Percentiles rank a stretch among this genome's conserved stretches.
Conservation (phyloP, 2,888 invertebrate genomes). For the Orgyia antiqua region DNA sequence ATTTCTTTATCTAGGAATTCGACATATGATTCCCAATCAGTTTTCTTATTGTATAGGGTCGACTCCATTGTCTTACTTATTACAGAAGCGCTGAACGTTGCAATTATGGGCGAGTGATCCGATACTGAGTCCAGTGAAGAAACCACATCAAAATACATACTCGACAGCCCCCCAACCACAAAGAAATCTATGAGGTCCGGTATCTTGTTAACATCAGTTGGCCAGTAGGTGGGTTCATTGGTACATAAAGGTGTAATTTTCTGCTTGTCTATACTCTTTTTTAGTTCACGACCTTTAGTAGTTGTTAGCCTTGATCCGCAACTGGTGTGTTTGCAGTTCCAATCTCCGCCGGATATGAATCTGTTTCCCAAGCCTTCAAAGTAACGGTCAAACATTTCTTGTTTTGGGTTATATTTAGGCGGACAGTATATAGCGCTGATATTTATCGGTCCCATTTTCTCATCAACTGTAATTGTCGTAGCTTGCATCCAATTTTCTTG, state of each 20-base stretch:
- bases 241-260: conserved; percentile 9
- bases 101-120: conserved; percentile 5
- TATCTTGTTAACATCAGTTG: conserved; percentile 6
- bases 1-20: conserved; percentile 8
- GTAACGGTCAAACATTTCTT: conserved; percentile 3
- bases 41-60: conserved; percentile 9
- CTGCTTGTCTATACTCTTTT: conserved; percentile 9
- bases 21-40: conserved; percentile 17
- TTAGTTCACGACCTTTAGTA: conserved; percentile 12
- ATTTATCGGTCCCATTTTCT: conserved; percentile 5
- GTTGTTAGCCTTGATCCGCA: conserved; percentile 17
- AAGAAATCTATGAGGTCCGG: conserved; percentile 10
- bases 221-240: conserved; percentile 18
- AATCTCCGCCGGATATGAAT: conserved; percentile 14
- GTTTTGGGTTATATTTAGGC: conserved; percentile 12
- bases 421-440: conserved; percentile 15
- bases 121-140: conserved; percentile 3
- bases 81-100: conserved; percentile 4
- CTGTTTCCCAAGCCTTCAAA: conserved; percentile 7
- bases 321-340: conserved; percentile 13
- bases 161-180: conserved; percentile 6
- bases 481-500: conserved; percentile 14
- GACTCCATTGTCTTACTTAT: too few species aligned
- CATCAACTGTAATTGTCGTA: conserved; percentile 8
- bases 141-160: conserved; percentile 2